phyloP scores from a whole-genome alignment of 2,113 vertebrate genomes.

The Myotis lucifugus region DNA sequence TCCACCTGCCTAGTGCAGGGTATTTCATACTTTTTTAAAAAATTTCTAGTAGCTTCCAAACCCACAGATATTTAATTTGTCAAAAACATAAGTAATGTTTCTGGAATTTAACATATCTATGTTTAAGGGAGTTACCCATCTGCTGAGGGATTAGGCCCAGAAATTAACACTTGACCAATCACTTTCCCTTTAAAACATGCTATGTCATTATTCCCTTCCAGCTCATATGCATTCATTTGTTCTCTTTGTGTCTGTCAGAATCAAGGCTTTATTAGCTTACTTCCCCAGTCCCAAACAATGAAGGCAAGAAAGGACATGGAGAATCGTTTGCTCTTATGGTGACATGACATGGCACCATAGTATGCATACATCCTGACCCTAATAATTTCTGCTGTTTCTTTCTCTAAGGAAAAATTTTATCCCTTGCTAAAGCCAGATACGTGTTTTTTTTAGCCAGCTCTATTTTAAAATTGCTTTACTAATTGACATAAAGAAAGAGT shows the following conservation, averaged over 20 bases:
- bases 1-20: background rate
- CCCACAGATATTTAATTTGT: background rate
- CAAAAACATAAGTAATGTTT: background rate
- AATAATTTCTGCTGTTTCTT: background rate
- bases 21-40: background rate
- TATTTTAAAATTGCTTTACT: background rate
- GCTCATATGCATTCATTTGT: background rate
- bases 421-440: background rate
- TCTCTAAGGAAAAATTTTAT: background rate
- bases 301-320: background rate
- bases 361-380: background rate
- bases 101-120: background rate
- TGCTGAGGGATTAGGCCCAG: background rate
- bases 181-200: background rate
- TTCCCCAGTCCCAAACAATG: background rate
- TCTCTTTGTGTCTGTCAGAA: background rate
- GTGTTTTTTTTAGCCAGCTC: background rate
- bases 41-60: background rate
- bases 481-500: background rate
- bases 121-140: background rate
- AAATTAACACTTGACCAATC: background rate
- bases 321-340: background rate
- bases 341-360: background rate
- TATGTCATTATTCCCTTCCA: background rate
- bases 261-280: background rate